Base-by-base conservation (phyloP, 2,888 invertebrate species). In the Diogma glabrata region DNA sequence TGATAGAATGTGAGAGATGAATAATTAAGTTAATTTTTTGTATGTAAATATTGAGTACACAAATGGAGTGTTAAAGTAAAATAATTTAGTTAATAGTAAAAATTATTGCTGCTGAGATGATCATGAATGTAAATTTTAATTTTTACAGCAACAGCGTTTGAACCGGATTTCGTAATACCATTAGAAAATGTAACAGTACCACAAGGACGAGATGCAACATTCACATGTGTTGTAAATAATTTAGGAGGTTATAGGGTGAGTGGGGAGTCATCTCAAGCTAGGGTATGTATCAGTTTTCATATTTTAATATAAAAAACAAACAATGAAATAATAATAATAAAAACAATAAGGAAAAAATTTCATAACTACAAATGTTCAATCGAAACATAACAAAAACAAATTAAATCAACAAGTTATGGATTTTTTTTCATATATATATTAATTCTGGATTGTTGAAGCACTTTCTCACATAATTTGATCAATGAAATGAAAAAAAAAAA, bases 231-330 rank as follows among this genome's bases (percentile, higher is more conserved):
- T 64, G 84, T 85, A 65, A 83, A 82, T 73, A 82, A 85, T 73
- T 76, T 85, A 67, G 77, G 77, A 61, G 77, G 77, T 74, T 76
- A 84, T 77, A 84, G 86, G 86, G 91, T 91, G 88, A 89, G 88
- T 88, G 85, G 85, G 77, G 84, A 84, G 75, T 76, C 80, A 77
- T 77, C 82, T 76, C 81, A 81, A 70, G 82, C 84, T 77, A 83
- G 84, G 85, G 85, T 85, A 84, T 83, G 85, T 85, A 84, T 82
- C 78, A 67, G 70, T 70, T 70, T 61, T 47, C 28, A 28, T 28
- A 47, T 28, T 28, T 47, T 47, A 28, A 22, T 4, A 43, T 22
- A 14, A 43, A 22, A 43, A 43, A 22, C 22, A 22, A 43, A 38
- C 20, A 38, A 43, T 43, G 12, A 38, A 38, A 5, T 4, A n/a